Conservation (phyloP, 2,797 vertebrate species). For the Poecile montanus region DNA sequence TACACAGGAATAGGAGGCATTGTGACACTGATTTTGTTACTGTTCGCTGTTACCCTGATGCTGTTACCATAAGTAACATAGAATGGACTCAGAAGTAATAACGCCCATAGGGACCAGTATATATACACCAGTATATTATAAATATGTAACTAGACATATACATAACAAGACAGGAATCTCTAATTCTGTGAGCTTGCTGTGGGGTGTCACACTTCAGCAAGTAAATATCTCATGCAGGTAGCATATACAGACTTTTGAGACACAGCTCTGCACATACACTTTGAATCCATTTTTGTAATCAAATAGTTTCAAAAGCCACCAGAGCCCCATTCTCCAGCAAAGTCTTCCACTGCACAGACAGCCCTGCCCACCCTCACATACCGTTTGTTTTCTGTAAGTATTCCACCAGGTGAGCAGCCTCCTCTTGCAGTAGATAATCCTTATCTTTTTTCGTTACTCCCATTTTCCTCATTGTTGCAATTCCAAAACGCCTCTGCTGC, state of each 20-base stretch:
- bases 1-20: background rate
- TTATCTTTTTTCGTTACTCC: conserved; percentile 64
- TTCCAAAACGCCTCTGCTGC: conserved; percentile 58
- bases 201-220: background rate
- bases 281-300: background rate
- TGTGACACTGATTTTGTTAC: background rate
- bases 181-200: background rate
- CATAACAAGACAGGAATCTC: background rate
- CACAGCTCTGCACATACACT: background rate
- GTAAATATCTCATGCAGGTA: background rate
- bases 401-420: conserved; percentile 49
- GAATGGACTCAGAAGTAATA: background rate
- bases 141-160: background rate
- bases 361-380: background rate
- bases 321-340: background rate
- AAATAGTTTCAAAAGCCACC: background rate
- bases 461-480: conserved; percentile 60
- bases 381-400: conserved; percentile 10
- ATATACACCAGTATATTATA: background rate
- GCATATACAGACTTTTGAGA: background rate
- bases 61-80: background rate
- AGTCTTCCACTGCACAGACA: background rate
- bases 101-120: background rate
- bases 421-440: conserved; percentile 57
- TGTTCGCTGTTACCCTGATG: background rate